Conservation (phyloP, 2,797 vertebrate species). For the Cryptoprocta ferox region DNA sequence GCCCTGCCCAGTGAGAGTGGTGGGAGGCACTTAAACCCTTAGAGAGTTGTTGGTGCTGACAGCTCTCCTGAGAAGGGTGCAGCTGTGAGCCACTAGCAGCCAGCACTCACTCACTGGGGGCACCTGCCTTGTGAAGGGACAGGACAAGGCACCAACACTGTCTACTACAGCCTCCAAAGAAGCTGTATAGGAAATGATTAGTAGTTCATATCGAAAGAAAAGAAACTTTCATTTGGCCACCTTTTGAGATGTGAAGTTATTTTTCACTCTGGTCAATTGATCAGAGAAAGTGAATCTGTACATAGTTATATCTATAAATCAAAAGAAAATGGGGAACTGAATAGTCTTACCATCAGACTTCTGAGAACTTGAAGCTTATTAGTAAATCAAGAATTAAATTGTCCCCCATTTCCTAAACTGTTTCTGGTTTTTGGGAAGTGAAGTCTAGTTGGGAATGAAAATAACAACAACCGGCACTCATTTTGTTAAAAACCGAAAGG, state of each 20-base stretch:
- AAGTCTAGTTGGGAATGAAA: not conserved
- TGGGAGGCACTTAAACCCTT: too few species aligned
- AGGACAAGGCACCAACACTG: fast-evolving
- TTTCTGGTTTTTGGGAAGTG: not conserved
- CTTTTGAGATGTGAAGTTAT: not conserved
- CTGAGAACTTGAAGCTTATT: not conserved
- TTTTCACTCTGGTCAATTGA: not conserved
- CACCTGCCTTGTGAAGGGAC: not conserved
- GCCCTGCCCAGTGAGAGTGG: not conserved
- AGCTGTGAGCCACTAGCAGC: not conserved
- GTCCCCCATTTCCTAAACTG: not conserved
- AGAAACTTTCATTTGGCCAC: not conserved
- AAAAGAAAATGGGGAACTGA: not conserved
- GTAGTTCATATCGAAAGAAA: not conserved
- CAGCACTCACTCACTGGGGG: not conserved
- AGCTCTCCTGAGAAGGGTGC: not conserved
- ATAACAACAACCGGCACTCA: not conserved
- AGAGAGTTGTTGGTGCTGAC: not conserved
- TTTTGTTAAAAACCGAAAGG: conserved; percentile 11
- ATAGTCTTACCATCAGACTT: not conserved
- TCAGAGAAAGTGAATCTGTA: not conserved
- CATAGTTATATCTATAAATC: not conserved
- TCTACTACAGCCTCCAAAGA: not conserved
- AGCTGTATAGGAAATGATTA: not conserved
- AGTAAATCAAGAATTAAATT: not conserved